phyloP scores from a whole-genome alignment of 2,113 vertebrate genomes.

The Neodontobutis hainanensis region DNA sequence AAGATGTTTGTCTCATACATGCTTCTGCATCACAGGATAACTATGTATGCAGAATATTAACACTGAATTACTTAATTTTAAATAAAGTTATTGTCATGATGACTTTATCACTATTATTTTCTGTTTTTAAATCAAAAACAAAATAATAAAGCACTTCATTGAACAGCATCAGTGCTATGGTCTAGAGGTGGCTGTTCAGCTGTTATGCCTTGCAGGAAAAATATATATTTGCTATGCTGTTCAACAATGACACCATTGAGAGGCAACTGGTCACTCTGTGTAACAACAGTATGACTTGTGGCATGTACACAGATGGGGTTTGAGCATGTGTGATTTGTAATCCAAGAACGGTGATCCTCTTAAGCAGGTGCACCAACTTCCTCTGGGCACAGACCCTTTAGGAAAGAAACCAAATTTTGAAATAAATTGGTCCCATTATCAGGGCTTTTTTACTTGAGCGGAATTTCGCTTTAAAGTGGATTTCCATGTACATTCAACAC shows the following conservation, averaged over 20 bases:
- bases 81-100: background rate
- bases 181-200: background rate
- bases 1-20: constrained; percentile 14
- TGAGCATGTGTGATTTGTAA: constrained; percentile 51
- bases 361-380: constrained; percentile 49
- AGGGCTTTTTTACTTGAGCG: constrained; percentile 7
- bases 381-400: constrained; percentile 52
- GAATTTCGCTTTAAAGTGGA: constrained; percentile 31
- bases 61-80: background rate
- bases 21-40: constrained; percentile 16
- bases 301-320: constrained; percentile 38
- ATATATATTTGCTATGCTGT: constrained; percentile 13
- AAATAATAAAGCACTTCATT: background rate
- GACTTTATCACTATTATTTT: background rate
- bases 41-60: constrained; percentile 30
- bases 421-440: constrained; percentile 6
- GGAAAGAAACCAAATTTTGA: constrained; percentile 40
- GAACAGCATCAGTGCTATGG: background rate
- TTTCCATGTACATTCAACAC: constrained; percentile 32
- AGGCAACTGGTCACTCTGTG: constrained; percentile 33
- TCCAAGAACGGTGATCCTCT: constrained; percentile 64
- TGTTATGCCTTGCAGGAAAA: constrained; percentile 10
- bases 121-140: background rate
- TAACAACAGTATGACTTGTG: constrained; percentile 30
- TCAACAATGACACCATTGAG: constrained; percentile 16